Evolutionary conservation across 2,888 invertebrate genomes (phyloP), one percentile per base, ranked within the genome.

Genomic region (Eupelmus urozonus): DNA sequence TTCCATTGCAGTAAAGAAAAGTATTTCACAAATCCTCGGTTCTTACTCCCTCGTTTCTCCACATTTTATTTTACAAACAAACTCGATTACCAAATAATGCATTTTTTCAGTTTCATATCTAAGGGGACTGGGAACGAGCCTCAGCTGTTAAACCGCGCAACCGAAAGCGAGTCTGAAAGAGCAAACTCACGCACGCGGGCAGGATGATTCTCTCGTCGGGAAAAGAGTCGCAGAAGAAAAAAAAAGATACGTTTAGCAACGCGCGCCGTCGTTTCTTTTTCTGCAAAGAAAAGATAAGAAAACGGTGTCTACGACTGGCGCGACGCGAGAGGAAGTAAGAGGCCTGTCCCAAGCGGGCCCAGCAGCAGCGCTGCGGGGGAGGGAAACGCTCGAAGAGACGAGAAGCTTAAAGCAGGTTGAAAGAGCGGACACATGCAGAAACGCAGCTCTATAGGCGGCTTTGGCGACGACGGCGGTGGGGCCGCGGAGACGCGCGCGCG

Each of bases 401-500:
- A 55, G 60, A n/a, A n/a, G n/a, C n/a, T 16, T 29, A 53, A 25
- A 65, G 57, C 42, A 63, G 53, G 25, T 29, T 45, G 16, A 53
- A 53, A 25, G 20, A 40, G 60, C 29, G 57, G 11, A 49, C 5
- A 66, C 59, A 66, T n/a, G 13, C 66, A 27, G 29, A 63, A 29
- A 20, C 53, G 23, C 4, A 49, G 34, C 34, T 3, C 9, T 34
- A 9, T 5, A 2, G 23, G 23, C 53, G 53, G 11, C n/a, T 18
- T 4, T 9, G 25, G 16, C 20, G 34, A 62, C 40, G 34, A 42
- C 42, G 62, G 23, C 20, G 42, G 4, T 0, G 13, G 23, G 0
- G 23, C 27, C 18, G 57, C 16, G 78, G 80, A 72, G 80, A 82
- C 76, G 79, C 80, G 81, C 80, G 79, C 82, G 34, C 70, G 78